phyloP scores from a whole-genome alignment of 1,140 invertebrate species.

The Penaeus indicus region DNA sequence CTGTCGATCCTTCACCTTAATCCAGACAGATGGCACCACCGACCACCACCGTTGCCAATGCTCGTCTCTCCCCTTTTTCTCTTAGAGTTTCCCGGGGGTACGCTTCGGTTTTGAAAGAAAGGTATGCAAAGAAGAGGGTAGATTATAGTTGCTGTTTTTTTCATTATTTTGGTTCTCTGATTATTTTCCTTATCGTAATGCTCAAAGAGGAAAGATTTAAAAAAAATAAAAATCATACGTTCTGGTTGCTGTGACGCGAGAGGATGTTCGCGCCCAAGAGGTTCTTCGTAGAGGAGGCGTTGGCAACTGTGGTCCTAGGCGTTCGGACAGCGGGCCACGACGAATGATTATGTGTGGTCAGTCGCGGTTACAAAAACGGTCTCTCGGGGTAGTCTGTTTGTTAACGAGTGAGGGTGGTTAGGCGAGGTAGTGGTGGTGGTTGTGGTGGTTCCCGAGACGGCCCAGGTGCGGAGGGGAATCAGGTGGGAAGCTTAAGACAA shows the following conservation, averaged over 20 bases:
- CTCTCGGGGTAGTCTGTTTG: slow-evolving; percentile 41
- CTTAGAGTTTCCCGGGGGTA: too few species aligned
- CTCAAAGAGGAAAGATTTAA: too few species aligned
- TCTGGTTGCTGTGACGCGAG: too few species aligned
- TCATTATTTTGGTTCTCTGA: too few species aligned
- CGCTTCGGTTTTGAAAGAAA: too few species aligned
- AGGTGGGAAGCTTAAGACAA: neutral
- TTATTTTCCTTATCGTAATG: too few species aligned
- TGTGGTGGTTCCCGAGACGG: slow-evolving; percentile 29
- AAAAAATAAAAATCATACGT: too few species aligned
- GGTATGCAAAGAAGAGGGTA: too few species aligned
- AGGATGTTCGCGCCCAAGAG: too few species aligned
- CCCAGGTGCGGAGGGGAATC: slow-evolving; percentile 26
- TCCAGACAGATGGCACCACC: slow-evolving; percentile 49
- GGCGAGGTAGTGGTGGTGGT: slow-evolving; percentile 12
- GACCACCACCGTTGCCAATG: neutral
- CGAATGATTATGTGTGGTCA: slow-evolving; percentile 46
- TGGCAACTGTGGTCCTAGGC: neutral
- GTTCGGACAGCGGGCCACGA: slow-evolving; percentile 24
- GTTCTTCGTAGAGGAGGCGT: too few species aligned
- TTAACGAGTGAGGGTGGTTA: slow-evolving; percentile 47
- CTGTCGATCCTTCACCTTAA: slow-evolving; percentile 52
- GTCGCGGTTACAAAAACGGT: slow-evolving; percentile 43
- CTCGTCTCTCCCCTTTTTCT: neutral
- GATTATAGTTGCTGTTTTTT: too few species aligned